Evolutionary conservation across 1,140 invertebrate genomes (phyloP).

Genomic region (Marisa cornuarietis): DNA sequence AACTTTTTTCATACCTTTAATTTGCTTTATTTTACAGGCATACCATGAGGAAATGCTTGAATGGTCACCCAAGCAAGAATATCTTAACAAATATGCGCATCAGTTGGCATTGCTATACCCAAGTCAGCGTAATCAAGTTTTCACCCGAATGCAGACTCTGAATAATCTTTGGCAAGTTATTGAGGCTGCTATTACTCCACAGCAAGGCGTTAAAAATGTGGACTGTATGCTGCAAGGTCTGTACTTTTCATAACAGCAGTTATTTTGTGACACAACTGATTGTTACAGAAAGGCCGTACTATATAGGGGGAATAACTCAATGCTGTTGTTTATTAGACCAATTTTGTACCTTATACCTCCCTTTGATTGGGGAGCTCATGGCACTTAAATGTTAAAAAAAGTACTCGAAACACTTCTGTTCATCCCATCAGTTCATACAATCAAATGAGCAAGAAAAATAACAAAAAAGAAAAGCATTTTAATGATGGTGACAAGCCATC

Average conservation of each 20-base stretch:
- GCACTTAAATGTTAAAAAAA: too few species aligned
- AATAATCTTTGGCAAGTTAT: conserved; percentile 82
- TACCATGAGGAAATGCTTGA: conserved; percentile 79
- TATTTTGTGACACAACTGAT: too few species aligned
- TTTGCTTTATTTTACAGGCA: conserved; percentile 68
- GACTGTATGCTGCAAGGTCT: conserved; percentile 61
- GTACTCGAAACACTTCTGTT: too few species aligned
- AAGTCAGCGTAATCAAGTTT: conserved; percentile 79
- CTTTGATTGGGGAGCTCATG: too few species aligned
- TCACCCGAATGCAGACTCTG: conserved; percentile 76
- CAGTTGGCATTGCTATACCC: conserved; percentile 78
- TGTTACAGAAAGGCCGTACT: too few species aligned
- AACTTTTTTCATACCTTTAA: neutral
- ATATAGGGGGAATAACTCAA: too few species aligned
- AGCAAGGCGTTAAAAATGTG: conserved; percentile 46
- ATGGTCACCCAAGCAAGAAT: conserved; percentile 75
- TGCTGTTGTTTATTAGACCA: too few species aligned
- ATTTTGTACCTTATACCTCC: too few species aligned
- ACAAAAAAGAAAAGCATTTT: too few species aligned
- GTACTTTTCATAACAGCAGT: neutral
- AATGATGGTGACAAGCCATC: too few species aligned
- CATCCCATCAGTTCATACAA: too few species aligned
- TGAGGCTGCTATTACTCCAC: conserved; percentile 69
- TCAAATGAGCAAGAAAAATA: too few species aligned
- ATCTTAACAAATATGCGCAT: conserved; percentile 82